Evolutionary conservation across 2,113 vertebrate genomes (phyloP), one percentile per base, ranked within the genome.

Genomic region (Podarcis muralis): DNA sequence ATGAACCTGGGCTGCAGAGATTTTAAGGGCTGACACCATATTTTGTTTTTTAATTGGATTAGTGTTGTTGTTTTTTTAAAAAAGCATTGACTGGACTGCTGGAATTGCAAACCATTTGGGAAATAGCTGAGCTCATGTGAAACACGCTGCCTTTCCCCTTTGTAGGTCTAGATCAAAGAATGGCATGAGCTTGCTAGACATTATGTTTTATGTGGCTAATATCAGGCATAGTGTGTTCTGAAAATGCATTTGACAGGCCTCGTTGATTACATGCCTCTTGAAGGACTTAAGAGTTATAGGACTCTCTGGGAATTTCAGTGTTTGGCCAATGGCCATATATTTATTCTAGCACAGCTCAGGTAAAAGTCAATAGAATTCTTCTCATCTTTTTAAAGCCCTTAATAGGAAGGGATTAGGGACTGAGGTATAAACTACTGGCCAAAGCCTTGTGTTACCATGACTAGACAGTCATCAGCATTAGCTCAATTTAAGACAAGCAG

Each of bases 231-330:
- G 4, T 65, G 57, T 77, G 37, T 57, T 20, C 78, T 89, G 72
- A 82, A 92, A 92, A 79, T 8, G 62, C 88, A 88, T 76, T 82
- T 88, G 66, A 82, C 65, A 88, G 62, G 27, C 22, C 25, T 80
- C 68, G 68, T 22, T 81, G 81, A 87, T 81, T 57, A 20, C 43
- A 90, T 81, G 68, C 66, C 30, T 84, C 91, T 84, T 83, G 23
- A 43, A 94, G 91, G 30, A 5, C 72, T 83, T 88, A 37, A 65
- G 85, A 86, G 72, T 89, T 89, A 66, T 6, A 71, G 2, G 6
- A 77, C 1, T 75, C 2, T 65, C 32, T 82, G 88, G 69, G 69
- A 72, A 48, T 23, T 76, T 91, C 7, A 79, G n/a, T 89, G 79
- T n/a, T 72, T 88, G 82, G 66, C 30, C 88, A 62, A 71, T 87